A percentile compares a stretch with the other conserved stretches of the same genome.
Evolutionary conservation across 2,113 vertebrate genomes (phyloP).

Genomic region (Canis aureus): DNA sequence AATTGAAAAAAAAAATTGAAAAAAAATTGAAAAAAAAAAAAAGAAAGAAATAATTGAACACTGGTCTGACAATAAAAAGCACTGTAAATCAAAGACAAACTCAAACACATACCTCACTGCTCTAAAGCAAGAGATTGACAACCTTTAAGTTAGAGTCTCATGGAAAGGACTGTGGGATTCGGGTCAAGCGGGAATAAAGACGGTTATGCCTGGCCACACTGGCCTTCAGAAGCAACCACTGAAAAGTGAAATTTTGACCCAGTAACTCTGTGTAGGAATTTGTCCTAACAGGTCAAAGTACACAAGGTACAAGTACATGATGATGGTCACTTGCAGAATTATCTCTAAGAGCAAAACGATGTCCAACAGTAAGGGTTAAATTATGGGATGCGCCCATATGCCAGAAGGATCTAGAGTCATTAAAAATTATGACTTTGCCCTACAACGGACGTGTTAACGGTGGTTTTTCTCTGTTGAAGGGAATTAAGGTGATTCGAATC

Average conservation of each 20-base stretch:
- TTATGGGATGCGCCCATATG: neutral
- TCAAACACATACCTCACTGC: neutral
- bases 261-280: neutral
- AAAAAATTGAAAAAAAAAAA: neutral
- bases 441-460: neutral
- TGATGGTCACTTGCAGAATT: neutral
- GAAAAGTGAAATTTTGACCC: neutral
- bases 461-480: neutral
- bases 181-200: fast-evolving
- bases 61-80: neutral
- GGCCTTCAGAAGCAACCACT: neutral
- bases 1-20: neutral
- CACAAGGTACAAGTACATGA: neutral
- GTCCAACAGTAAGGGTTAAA: neutral
- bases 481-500: neutral
- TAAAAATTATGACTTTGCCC: neutral
- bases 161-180: fast-evolving
- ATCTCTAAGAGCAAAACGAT: neutral
- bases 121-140: neutral
- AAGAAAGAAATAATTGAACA: neutral
- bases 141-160: neutral
- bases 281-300: neutral
- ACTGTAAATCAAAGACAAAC: neutral
- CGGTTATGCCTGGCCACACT: neutral
- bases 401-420: neutral